phyloP scores from a whole-genome alignment of 2,888 invertebrate species.

The Lottia gigantea region DNA sequence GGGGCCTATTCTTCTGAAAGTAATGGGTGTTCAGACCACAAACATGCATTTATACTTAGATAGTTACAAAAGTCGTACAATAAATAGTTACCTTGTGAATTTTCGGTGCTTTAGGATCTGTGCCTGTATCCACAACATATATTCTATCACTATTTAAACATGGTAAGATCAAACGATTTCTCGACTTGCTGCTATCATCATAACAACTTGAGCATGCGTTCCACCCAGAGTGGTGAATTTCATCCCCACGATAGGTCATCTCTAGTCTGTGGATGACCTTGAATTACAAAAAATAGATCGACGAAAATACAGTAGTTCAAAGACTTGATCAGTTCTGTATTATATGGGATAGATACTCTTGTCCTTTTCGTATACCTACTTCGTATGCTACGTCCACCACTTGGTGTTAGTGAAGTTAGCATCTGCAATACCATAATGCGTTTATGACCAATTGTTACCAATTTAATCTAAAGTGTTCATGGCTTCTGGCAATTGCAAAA shows the following conservation, averaged over 20 bases:
- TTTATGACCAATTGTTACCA: slow-evolving; percentile 5
- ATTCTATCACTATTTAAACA: slow-evolving; percentile 83
- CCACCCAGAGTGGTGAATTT: slow-evolving; percentile 97
- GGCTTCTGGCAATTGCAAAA: too few relatives aligned
- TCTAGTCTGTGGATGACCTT: slow-evolving; percentile 89
- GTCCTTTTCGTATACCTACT: neutral
- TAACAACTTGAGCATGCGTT: slow-evolving; percentile 96
- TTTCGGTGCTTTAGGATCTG: slow-evolving; percentile 78
- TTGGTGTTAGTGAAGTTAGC: neutral
- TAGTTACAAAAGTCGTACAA: too few relatives aligned
- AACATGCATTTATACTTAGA: too few relatives aligned
- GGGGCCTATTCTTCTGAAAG: too few relatives aligned
- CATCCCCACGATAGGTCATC: slow-evolving; percentile 83
- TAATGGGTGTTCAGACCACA: too few relatives aligned
- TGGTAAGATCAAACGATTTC: slow-evolving; percentile 87
- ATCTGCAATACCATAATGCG: neutral
- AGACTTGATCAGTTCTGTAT: neutral
- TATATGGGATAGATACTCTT: neutral
- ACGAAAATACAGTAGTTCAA: too few relatives aligned
- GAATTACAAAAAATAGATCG: slow-evolving; percentile 13
- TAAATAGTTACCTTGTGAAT: slow-evolving; percentile 48
- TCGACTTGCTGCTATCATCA: slow-evolving; percentile 71
- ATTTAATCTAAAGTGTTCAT: too few relatives aligned
- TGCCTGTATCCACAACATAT: slow-evolving; percentile 84
- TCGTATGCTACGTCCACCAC: neutral